Percentiles rank a stretch among this genome's conserved stretches.
Evolutionary conservation across 2,113 vertebrate genomes (phyloP).

Genomic region (Quiscalus mexicanus): DNA sequence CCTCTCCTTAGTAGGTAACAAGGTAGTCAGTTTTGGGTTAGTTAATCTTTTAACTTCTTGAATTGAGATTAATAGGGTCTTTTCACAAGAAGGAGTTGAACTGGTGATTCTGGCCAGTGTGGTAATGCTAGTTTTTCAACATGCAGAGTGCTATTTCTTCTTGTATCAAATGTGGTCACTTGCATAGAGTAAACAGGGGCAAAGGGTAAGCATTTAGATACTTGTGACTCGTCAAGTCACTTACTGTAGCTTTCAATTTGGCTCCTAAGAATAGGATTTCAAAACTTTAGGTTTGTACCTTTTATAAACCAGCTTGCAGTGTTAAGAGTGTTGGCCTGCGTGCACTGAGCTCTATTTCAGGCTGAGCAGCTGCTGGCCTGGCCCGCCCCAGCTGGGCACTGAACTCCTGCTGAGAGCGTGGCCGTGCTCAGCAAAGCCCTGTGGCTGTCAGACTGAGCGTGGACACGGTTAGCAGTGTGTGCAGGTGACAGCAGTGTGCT

Average conservation of each 20-base stretch:
- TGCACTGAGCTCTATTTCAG: not conserved
- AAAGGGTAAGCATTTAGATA: not conserved
- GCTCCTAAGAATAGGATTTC: not conserved
- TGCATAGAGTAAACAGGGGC: not conserved
- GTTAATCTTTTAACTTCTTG: not conserved
- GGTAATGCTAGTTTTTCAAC: not conserved
- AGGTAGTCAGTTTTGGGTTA: not conserved
- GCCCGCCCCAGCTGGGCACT: not conserved
- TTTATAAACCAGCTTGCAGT: not conserved
- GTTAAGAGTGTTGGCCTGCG: not conserved
- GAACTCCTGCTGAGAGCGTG: fast-evolving
- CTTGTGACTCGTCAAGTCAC: not conserved
- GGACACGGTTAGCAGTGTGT: not conserved
- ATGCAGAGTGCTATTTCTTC: not conserved
- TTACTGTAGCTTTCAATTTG: not conserved
- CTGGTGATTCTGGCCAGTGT: not conserved
- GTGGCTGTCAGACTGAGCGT: fast-evolving
- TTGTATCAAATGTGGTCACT: not conserved
- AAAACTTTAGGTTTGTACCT: not conserved
- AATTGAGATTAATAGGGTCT: not conserved
- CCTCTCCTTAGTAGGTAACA: not conserved
- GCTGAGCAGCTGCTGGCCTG: not conserved
- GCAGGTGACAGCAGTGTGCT: not conserved
- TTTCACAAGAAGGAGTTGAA: not conserved
- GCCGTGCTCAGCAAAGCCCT: fast-evolving